Evolutionary conservation across 2,797 vertebrate species (phyloP).

Genomic region (Micrastur ruficollis): DNA sequence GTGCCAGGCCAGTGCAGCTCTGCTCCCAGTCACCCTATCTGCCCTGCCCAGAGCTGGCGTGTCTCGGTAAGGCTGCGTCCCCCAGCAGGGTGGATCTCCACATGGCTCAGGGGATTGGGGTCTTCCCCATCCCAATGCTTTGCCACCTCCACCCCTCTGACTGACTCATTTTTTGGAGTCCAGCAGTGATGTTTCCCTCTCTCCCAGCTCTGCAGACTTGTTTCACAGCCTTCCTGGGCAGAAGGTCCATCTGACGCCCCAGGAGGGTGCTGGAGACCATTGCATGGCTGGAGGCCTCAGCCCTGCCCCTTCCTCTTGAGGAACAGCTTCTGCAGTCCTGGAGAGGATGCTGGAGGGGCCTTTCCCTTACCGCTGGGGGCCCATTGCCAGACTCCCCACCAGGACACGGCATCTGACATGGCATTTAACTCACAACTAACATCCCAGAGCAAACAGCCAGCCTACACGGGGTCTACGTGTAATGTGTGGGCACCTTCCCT

Average conservation of each 20-base stretch:
- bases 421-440: background rate
- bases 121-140: background rate
- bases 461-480: background rate
- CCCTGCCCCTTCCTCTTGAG: background rate
- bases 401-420: background rate
- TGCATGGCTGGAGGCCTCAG: background rate
- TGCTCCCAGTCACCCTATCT: background rate
- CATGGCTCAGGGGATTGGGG: background rate
- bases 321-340: background rate
- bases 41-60: background rate
- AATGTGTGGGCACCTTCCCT: background rate
- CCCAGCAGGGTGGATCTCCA: background rate
- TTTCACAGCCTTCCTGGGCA: background rate
- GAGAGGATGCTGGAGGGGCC: background rate
- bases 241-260: background rate
- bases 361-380: background rate
- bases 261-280: rapidly evolving
- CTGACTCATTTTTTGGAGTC: background rate
- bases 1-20: background rate
- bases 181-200: background rate
- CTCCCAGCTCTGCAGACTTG: background rate
- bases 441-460: background rate
- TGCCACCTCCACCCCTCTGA: background rate
- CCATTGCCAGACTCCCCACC: background rate
- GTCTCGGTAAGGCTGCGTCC: background rate